phyloP scores from a whole-genome alignment of 2,888 invertebrate species.

The Sphaerophoria rueppellii region DNA sequence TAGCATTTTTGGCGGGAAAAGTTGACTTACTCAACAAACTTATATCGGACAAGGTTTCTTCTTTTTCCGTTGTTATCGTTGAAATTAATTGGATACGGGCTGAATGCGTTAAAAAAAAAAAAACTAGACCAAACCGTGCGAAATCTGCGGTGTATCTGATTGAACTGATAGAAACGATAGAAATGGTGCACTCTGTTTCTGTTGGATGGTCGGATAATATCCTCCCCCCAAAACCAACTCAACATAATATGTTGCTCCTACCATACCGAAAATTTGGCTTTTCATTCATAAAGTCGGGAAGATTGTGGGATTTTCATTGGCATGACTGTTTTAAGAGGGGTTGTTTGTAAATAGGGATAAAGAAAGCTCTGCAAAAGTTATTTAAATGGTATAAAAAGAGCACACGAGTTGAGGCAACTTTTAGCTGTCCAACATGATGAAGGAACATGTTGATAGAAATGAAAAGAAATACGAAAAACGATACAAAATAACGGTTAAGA shows the following conservation, averaged over 20 bases:
- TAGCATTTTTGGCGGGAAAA: conserved; percentile 62
- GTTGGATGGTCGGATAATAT: conserved; percentile 37
- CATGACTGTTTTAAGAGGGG: too few relatives aligned
- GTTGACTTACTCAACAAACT: conserved; percentile 25
- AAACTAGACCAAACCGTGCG: conserved; percentile 61
- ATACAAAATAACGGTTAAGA: too few relatives aligned
- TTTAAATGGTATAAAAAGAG: conserved; percentile 14
- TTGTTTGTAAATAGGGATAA: not conserved
- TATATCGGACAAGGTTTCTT: conserved; percentile 2
- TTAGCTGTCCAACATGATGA: too few relatives aligned
- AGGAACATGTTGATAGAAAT: too few relatives aligned
- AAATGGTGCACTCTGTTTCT: conserved; percentile 49
- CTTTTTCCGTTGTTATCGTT: not conserved
- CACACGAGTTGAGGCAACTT: too few relatives aligned
- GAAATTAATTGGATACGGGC: too few relatives aligned
- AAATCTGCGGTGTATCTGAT: conserved; percentile 66
- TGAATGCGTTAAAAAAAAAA: not conserved
- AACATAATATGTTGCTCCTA: conserved; percentile 50
- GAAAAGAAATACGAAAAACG: too few relatives aligned
- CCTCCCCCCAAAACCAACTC: too few relatives aligned
- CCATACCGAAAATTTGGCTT: conserved; percentile 48
- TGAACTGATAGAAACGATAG: conserved; percentile 58
- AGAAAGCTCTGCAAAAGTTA: conserved; percentile 28
- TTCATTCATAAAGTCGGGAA: conserved; percentile 68
- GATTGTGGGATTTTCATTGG: conserved; percentile 30